These are phyloP conservation scores for Sarcophaga variegata DNA, from an alignment of 2,888 invertebrate species.

Conservation along the genomic window DNA sequence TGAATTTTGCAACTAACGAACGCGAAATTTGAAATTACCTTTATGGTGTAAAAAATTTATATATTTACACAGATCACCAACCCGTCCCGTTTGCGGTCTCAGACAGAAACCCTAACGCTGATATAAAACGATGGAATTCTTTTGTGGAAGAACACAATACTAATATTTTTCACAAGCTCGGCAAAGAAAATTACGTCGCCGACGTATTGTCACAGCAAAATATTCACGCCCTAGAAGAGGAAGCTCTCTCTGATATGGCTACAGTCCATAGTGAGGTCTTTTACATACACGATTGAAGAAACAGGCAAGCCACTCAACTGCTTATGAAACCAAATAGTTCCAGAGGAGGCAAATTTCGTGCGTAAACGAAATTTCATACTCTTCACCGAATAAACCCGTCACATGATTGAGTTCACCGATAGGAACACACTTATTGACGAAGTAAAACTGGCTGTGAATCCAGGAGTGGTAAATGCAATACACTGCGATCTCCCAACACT, in stretches of 20 bases:
- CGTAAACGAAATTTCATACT: background rate
- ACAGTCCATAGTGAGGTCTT: constrained; percentile 60
- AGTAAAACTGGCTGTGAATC: constrained; percentile 35
- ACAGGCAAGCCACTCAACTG: constrained; percentile 70
- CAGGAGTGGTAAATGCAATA: constrained; percentile 58
- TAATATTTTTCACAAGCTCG: constrained; percentile 53
- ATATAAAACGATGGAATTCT: constrained; percentile 35
- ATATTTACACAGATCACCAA: constrained; percentile 69
- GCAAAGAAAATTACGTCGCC: constrained; percentile 60
- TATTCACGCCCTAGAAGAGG: constrained; percentile 52
- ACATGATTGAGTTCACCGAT: constrained; percentile 41
- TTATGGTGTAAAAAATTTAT: constrained; percentile 73
- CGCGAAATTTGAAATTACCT: constrained; percentile 78
- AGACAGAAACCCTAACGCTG: constrained; percentile 39
- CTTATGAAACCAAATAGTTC: constrained; percentile 69
- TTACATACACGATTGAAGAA: constrained; percentile 64
- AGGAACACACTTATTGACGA: constrained; percentile 29
- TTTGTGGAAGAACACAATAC: constrained; percentile 47
- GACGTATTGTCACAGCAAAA: constrained; percentile 58
- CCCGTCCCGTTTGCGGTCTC: constrained; percentile 67
- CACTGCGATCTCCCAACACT: constrained; percentile 56
- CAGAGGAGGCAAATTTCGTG: constrained; percentile 43
- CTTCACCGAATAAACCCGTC: background rate
- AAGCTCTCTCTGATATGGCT: constrained; percentile 33
- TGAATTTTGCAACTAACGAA: constrained; percentile 46